Evolutionary conservation across 2,888 invertebrate genomes (phyloP), one percentile per base, ranked within the genome.

Genomic region (Drosophila austrosaltans): DNA sequence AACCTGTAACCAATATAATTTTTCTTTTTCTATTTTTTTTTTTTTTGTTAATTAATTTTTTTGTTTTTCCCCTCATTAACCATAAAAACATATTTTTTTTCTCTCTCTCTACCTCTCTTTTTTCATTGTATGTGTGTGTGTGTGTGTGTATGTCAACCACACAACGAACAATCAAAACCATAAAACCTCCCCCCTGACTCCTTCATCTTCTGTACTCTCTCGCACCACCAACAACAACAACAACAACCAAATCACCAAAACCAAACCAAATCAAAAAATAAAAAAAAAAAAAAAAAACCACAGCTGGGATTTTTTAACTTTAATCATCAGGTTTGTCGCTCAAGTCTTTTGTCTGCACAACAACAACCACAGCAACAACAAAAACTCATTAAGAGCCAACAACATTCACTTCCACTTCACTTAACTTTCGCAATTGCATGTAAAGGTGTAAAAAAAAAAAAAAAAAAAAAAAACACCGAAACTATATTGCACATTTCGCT

Each of bases 261-360:
- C 40, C 62, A 54, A 66, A 44, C 30, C 30, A 30, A 66, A 65
- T 58, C 44, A 65, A 65, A 77, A 65, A 65, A 77, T 62, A 57
- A 58, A 53, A 69, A 44, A 54, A 66, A 65, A 66, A 70, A 36
- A 56, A 20, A 39, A 53, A 69, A 74, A 82, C 81, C 87, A 79
- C 91, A 92, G 91, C 81, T 91, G 86, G 91, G 91, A 91, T 90
- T 91, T 86, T 91, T 91, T 91, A 90, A 84, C 89, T 91, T 89
- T 87, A 91, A 89, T 90, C 91, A 90, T 87, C 91, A 91, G 91
- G 91, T 91, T 91, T 91, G 91, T 91, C 90, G 87, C 78, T 91
- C 86, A 91, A 91, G 87, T 92, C 91, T 92, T 91, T 91, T 89
- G 90, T 90, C 76, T 83, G 76, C 75, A 77, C 68, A 36, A 72